Base-by-base conservation (phyloP, 2,113 vertebrate genomes). In the Peromyscus maniculatus region DNA sequence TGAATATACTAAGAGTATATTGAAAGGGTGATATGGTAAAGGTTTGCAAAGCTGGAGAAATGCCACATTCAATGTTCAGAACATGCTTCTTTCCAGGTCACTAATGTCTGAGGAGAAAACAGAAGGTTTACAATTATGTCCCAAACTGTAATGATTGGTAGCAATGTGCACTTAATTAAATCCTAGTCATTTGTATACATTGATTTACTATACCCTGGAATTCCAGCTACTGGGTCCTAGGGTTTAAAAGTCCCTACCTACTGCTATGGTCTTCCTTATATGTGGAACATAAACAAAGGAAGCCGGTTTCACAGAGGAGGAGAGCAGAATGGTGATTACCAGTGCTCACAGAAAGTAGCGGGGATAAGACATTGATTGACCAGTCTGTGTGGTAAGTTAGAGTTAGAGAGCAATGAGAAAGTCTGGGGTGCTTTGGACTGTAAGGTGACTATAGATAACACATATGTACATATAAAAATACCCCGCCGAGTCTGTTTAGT, bases 171-270 rank as follows among this genome's bases (percentile, higher is more conserved):
- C 9, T 91, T 88, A 26, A 57, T 93, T 86, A 59, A 43, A 66
- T 87, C 90, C 22, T 74, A 90, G n/a, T 80, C 52, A 82, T 43
- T 89, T 72, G 39, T 3, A 78, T 87, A 28, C 11, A 87, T 46
- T 28, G 90, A 57, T 74, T 95, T 77, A 49, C 19, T 33, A 16
- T 33, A 36, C 84, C 26, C 52, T 87, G 21, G 49, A 12, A 49
- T 57, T 39, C 17, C 21, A 5, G n/a, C 31, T 22, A 43, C 82
- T 28, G 43, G 33, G 10, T 71, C 15, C 36, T 26, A 74, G 52
- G 33, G 87, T 83, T 94, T n/a, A 91, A 75, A 93, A 86, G n/a
- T 78, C 10, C 15, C 16, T 94, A 16, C 3, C 16, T 94, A 16
- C 3, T 79, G 1, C 64, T 93, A 17, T 28, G 33, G 19, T 74